phyloP scores from a whole-genome alignment of 2,888 invertebrate species.

The Caenorhabditis doughertyi region DNA sequence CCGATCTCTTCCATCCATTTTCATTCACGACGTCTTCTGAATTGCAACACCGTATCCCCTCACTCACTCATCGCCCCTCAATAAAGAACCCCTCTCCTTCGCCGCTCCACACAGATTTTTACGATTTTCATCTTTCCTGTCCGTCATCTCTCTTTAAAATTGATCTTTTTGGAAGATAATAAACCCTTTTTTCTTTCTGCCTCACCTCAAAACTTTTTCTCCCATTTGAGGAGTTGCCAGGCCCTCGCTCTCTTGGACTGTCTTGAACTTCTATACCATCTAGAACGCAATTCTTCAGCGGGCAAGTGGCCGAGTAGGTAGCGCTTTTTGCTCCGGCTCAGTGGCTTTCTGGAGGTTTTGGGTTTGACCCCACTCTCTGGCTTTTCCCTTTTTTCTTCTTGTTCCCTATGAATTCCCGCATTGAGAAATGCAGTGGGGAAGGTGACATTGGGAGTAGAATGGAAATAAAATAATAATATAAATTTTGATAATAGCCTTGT shows the following conservation, averaged over 20 bases:
- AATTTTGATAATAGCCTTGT: constrained; percentile 59
- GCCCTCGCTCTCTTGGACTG: no score
- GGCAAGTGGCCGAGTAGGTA: neutral
- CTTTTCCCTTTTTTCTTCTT: no score
- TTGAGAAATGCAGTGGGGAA: no score
- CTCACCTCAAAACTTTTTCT: neutral
- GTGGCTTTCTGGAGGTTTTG: neutral
- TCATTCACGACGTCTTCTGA: constrained; percentile 9
- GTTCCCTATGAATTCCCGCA: no score
- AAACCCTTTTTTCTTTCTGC: neutral
- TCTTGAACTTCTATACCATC: neutral
- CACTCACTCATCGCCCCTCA: no score
- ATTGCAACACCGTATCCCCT: constrained; percentile 49
- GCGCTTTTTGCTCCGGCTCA: neutral
- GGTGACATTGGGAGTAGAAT: neutral
- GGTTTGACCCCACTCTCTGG: neutral
- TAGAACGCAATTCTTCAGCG: neutral
- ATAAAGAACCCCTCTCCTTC: constrained; percentile 17
- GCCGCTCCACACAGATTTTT: neutral
- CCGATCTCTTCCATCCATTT: constrained; percentile 4
- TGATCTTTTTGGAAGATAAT: constrained; percentile 52
- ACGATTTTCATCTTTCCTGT: constrained; percentile 32
- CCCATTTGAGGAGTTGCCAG: no score
- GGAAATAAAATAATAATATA: constrained; percentile 3
- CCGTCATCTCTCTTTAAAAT: neutral